Conservation (phyloP, 2,113 vertebrate species). For the Brienomyrus brachyistius region DNA sequence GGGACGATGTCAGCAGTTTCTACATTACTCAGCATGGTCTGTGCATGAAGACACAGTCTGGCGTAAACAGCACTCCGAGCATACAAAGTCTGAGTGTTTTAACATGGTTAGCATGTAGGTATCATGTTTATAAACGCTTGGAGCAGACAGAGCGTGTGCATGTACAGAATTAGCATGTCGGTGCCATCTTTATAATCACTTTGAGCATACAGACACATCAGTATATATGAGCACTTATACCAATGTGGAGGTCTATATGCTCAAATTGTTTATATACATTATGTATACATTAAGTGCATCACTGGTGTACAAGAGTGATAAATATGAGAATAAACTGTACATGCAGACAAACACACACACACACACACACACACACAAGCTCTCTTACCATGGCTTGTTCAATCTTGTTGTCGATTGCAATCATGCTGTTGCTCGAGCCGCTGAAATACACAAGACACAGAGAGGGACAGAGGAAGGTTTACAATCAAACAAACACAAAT, state of each 20-base stretch:
- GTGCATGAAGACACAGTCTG: neutral
- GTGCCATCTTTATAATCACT: neutral
- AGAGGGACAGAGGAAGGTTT: neutral
- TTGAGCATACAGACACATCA: neutral
- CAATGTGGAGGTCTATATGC: neutral
- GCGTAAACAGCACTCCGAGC: neutral
- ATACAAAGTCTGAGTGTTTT: neutral
- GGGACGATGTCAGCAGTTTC: neutral
- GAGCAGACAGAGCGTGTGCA: neutral
- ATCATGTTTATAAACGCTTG: neutral
- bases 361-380: neutral
- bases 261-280: neutral
- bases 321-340: neutral
- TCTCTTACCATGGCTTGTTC: constrained; percentile 66
- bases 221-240: neutral
- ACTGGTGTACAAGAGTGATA: neutral
- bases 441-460: constrained; percentile 33
- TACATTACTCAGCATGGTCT: neutral
- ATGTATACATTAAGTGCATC: neutral
- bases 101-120: neutral
- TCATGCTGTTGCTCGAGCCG: constrained; percentile 52
- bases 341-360: neutral
- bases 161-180: neutral
- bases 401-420: constrained; percentile 67
- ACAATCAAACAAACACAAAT: too few relatives aligned